Percentiles rank a stretch among this genome's conserved stretches.
phyloP scores from a whole-genome alignment of 1,140 invertebrate species.

The Campoletis sonorensis region DNA sequence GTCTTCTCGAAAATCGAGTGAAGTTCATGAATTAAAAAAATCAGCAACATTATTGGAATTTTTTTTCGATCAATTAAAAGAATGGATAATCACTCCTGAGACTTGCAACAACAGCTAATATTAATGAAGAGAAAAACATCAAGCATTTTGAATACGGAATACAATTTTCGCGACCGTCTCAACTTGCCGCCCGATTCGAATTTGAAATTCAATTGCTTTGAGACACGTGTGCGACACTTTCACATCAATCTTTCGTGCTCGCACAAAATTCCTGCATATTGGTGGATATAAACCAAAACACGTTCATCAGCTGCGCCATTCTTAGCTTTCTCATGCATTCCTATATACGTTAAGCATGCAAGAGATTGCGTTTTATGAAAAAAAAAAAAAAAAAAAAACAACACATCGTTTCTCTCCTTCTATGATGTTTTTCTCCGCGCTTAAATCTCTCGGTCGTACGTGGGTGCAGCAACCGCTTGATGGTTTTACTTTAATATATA shows the following conservation, averaged over 20 bases:
- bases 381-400: too few relatives aligned
- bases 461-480: constrained; percentile 6
- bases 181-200: too few relatives aligned
- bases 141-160: neutral
- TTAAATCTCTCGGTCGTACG: neutral
- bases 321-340: neutral
- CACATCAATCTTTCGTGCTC: neutral
- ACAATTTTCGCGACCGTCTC: neutral
- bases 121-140: too few relatives aligned
- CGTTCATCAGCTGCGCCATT: constrained; percentile 1
- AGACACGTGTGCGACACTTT: neutral
- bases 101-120: too few relatives aligned
- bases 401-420: neutral
- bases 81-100: too few relatives aligned
- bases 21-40: too few relatives aligned
- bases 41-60: too few relatives aligned
- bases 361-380: neutral
- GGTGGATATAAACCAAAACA: neutral
- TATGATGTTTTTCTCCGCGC: neutral
- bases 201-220: neutral
- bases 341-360: neutral
- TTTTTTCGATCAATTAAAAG: too few relatives aligned
- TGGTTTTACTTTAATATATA: neutral
- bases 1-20: too few relatives aligned
- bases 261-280: neutral